Percentiles rank a stretch among this genome's conserved stretches.
phyloP scores from a whole-genome alignment of 35 echinoderm and acorn worm species.

The Diadema setosum region DNA sequence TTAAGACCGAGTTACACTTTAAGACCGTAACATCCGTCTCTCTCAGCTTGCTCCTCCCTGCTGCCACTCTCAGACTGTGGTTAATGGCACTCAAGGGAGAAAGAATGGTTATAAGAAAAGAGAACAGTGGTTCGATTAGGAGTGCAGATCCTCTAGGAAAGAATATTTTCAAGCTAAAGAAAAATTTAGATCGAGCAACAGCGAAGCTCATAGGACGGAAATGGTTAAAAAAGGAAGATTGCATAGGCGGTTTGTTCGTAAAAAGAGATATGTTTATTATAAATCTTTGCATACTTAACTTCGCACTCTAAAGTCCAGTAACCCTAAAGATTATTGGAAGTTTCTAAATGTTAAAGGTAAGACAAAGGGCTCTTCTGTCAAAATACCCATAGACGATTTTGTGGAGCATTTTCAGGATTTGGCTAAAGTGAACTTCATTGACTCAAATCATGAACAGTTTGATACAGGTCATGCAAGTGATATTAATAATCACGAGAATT shows the following conservation, averaged over 20 bases:
- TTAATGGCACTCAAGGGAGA: background rate
- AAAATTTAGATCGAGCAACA: background rate
- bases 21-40: too few relatives aligned
- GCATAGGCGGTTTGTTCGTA: background rate
- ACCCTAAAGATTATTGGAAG: constrained; percentile 19
- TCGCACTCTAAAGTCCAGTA: background rate
- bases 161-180: background rate
- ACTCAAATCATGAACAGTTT: background rate
- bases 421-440: background rate
- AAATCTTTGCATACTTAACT: background rate
- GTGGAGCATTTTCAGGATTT: background rate
- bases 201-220: background rate
- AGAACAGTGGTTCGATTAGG: background rate
- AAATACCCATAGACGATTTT: background rate
- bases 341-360: background rate
- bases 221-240: background rate
- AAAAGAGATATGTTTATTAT: background rate
- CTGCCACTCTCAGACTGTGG: background rate
- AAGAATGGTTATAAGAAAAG: background rate
- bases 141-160: background rate
- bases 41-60: too few relatives aligned
- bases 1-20: too few relatives aligned
- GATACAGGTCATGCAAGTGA: background rate
- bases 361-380: background rate
- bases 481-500: background rate